phyloP scores from a whole-genome alignment of 2,888 invertebrate genomes.

The Leucoptera coffeella region DNA sequence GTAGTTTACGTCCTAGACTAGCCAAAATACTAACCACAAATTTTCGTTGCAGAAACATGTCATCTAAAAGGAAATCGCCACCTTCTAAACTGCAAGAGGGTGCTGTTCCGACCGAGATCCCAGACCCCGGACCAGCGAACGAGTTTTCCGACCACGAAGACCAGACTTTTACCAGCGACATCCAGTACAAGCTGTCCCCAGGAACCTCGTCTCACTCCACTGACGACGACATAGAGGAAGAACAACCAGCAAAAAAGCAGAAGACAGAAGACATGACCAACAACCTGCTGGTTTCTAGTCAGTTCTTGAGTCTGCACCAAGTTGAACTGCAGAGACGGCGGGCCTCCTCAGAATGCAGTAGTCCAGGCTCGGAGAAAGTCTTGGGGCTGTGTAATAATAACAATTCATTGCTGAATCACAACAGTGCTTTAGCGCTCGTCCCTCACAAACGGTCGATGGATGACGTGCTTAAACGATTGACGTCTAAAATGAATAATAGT shows the following conservation, averaged over 20 bases:
- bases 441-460: conserved; percentile 81
- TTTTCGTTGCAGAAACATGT: conserved; percentile 71
- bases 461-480: conserved; percentile 80
- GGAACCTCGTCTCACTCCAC: conserved; percentile 39
- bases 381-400: conserved; percentile 61
- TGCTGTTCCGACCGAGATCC: conserved; percentile 42
- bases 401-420: conserved; percentile 59
- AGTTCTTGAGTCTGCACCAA: conserved; percentile 50
- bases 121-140: conserved; percentile 36
- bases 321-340: conserved; percentile 44
- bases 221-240: conserved; percentile 56
- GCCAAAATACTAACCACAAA: too few relatives aligned
- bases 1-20: too few relatives aligned
- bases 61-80: conserved; percentile 94
- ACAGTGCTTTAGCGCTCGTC: conserved; percentile 42
- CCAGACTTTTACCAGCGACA: conserved; percentile 32
- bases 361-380: conserved; percentile 63
- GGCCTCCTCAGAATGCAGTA: conserved; percentile 67
- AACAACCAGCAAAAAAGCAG: conserved; percentile 55
- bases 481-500: conserved; percentile 78
- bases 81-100: conserved; percentile 87
- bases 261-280: conserved; percentile 62
- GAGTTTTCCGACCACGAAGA: conserved; percentile 38
- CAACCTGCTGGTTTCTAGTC: conserved; percentile 47
- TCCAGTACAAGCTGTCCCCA: conserved; percentile 43